These are phyloP conservation scores for Gymnobelideus leadbeateri DNA, from an alignment of 2,113 vertebrate genomes.

Conservation along the genomic window DNA sequence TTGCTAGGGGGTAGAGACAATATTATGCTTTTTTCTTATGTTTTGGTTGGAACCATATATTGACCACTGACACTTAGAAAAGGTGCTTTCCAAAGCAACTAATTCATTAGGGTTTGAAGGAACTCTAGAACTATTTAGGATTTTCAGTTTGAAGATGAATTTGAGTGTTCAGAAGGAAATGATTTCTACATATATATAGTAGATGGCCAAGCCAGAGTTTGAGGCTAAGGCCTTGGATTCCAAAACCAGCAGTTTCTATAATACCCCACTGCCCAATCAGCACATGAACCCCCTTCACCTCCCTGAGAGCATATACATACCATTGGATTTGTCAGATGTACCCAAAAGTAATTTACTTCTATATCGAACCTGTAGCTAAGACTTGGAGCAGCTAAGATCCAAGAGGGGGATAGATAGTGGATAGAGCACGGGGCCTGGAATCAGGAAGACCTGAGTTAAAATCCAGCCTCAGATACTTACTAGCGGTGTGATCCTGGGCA, in stretches of 20 bases:
- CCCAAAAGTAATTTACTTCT: background rate
- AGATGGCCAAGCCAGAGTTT: background rate
- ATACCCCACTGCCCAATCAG: background rate
- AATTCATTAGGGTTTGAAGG: background rate
- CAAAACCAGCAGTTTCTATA: background rate
- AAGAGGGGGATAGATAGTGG: background rate
- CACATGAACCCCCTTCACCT: too few species aligned
- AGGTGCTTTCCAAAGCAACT: background rate
- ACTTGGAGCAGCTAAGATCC: background rate
- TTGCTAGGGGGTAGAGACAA: background rate
- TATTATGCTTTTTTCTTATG: background rate
- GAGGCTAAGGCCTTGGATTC: background rate
- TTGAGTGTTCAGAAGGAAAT: background rate
- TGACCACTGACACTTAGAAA: too few species aligned
- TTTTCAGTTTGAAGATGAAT: background rate
- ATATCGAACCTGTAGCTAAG: background rate
- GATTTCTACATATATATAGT: background rate
- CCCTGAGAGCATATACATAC: background rate
- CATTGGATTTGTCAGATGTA: background rate
- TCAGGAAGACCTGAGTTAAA: background rate
- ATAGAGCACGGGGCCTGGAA: background rate
- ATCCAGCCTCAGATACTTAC: background rate
- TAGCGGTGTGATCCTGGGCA: background rate
- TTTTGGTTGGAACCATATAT: background rate
- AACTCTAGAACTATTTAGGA: background rate